Evolutionary conservation across 2,113 vertebrate genomes (phyloP), one percentile per base, ranked within the genome.

Genomic region (Apistogramma diplotaenia): DNA sequence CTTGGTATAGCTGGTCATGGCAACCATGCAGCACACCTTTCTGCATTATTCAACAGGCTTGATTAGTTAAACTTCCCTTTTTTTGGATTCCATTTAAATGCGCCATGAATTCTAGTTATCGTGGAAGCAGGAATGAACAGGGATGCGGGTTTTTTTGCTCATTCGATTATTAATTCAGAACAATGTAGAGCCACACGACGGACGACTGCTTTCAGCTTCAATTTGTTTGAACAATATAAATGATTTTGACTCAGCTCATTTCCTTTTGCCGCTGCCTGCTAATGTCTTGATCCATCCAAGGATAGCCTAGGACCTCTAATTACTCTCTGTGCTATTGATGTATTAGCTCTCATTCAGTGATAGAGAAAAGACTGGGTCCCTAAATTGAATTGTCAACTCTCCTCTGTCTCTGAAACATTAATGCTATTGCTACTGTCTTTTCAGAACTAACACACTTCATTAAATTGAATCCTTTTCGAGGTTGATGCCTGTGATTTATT

Each of bases 51-150:
- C 94, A 96, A 87, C 87, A 93, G 87, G 86, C 83, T 87, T 95
- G 93, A 96, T 96, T 96, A 95, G 95, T 95, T 90, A 93, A 88
- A 93, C 94, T 91, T 84, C 72, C 73, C 79, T 90, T 92, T 93
- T 91, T 91, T 93, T 92, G 4, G 6, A 86, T 92, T 89, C 87
- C 77, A 73, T 87, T 91, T 87, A 90, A 92, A 88, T 85, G 85
- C 76, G 54, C 65, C 4, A 6, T 86, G 65, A 92, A 84, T 83
- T 62, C 56, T 77, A 59, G 78, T 82, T 60, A 85, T 83, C 72
- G 81, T 60, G 33, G 25, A 61, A 59, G 78, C 49, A 79, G n/a
- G n/a, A n/a, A 55, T 85, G 75, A 84, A 85, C 74, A 19, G 80
- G 84, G 85, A 86, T 75, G 76, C 58, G 51, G 81, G 73, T 85